These are phyloP conservation scores for Pelobates fuscus DNA, from an alignment of 2,113 vertebrate genomes.

Conservation along the genomic window DNA sequence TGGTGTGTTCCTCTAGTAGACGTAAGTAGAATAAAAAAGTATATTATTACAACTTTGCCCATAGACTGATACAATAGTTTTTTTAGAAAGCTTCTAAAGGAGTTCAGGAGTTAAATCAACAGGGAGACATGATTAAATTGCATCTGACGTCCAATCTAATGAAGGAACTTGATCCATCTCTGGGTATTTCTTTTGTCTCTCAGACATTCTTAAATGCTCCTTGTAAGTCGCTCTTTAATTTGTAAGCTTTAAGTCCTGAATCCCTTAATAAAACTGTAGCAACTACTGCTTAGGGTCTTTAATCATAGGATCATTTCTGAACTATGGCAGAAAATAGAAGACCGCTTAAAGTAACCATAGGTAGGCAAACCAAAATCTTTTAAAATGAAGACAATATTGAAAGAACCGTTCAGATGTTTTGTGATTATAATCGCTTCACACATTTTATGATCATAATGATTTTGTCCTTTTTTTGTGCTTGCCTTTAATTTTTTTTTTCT, in stretches of 20 bases:
- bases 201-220: constrained; percentile 11
- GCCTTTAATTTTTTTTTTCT: too few relatives aligned
- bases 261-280: constrained; percentile 13
- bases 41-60: too few relatives aligned
- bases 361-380: constrained; percentile 7
- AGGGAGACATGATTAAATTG: not conserved
- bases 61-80: too few relatives aligned
- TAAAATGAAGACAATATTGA: too few relatives aligned
- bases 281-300: not conserved
- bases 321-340: not conserved
- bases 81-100: not conserved
- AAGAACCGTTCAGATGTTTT: too few relatives aligned
- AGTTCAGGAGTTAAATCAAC: not conserved
- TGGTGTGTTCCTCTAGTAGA: too few relatives aligned
- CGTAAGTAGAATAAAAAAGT: too few relatives aligned
- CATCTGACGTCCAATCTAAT: not conserved
- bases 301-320: not conserved
- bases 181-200: not conserved
- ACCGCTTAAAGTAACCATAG: constrained; percentile 7
- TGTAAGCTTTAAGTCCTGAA: not conserved
- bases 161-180: constrained; percentile 1
- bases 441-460: too few relatives aligned
- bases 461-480: too few relatives aligned
- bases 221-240: constrained; percentile 15
- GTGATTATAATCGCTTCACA: too few relatives aligned